Evolutionary conservation across 2,113 vertebrate genomes (phyloP), one percentile per base, ranked within the genome.

Genomic region (Cynopterus brachyotis): DNA sequence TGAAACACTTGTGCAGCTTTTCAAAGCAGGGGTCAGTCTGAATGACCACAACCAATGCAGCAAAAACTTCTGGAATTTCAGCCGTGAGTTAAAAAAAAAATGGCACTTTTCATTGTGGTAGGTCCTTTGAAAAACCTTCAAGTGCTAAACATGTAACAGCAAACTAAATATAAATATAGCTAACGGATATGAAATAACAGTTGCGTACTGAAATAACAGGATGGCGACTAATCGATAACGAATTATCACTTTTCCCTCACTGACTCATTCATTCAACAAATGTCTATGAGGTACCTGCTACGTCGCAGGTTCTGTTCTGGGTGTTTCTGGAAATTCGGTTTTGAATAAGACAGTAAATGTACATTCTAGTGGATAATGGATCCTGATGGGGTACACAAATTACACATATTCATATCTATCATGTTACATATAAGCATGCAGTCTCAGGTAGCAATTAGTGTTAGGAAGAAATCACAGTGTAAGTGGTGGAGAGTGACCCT

Each of bases 21-120:
- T 94, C 81, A 89, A 93, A 72, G 87, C 72, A 89, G 40, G 55
- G 89, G 89, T 89, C 89, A 97, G 22, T 66, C 1, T 80, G 57
- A 83, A 84, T 84, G 81, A 96, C 89, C 92, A 96, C 66, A 88
- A 55, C 26, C 66, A 47, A 81, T 32, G 70, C 4, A 67, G 81
- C 96, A 72, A 84, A 94, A 40, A 12, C 59, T 64, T 78, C 37
- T 59, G 59, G 81, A 80, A 94, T 91, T 62, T 90, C 84, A 81
- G 67, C 40, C 35, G 35, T 37, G 53, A 76, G 10, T n/a, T 95
- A 12, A n/a, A n/a, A 86, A 80, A 80, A 30, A 93, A 35, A 93
- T 32, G 60, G 37, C 7, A 53, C 32, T 81, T 93, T 96, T 91
- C 40, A 32, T 84, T 70, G 64, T 19, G 24, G 26, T 62, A 57